Percentiles rank a stretch among this genome's conserved stretches.
These are phyloP conservation scores for Lydus trimaculatus DNA, from an alignment of 2,888 invertebrate genomes.

Conservation along the genomic window DNA sequence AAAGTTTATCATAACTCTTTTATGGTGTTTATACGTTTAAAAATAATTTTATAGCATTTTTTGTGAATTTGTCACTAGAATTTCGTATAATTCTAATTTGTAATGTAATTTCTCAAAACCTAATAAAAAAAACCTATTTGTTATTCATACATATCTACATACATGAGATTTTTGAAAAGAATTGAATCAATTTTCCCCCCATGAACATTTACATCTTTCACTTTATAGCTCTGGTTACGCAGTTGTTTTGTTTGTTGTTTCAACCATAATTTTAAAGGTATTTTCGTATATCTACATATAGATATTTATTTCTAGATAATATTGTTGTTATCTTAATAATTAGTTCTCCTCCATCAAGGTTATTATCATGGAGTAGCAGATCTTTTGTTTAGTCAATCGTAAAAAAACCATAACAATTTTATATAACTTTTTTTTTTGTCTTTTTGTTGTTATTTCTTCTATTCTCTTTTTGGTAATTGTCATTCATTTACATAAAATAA, in stretches of 20 bases:
- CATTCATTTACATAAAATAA: background rate
- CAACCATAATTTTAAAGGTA: conserved; percentile 2
- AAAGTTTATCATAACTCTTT: conserved; percentile 26
- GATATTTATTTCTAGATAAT: background rate
- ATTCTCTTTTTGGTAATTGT: background rate
- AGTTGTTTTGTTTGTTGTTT: background rate
- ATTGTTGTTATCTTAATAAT: conserved; percentile 8
- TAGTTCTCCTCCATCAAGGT: background rate
- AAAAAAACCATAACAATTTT: background rate
- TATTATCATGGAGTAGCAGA: background rate
- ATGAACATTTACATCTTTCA: background rate
- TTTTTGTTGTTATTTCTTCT: background rate
- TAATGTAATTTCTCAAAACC: too few species aligned
- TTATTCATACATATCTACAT: too few species aligned
- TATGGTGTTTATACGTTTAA: conserved; percentile 29
- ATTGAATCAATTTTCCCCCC: background rate
- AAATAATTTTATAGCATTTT: conserved; percentile 25
- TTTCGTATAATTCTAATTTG: too few species aligned
- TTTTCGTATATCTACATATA: background rate
- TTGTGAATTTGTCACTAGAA: background rate
- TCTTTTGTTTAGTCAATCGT: background rate
- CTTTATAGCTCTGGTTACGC: background rate
- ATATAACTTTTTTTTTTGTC: background rate
- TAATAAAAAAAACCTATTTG: too few species aligned
- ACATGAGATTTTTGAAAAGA: too few species aligned